Evolutionary conservation across 2,113 vertebrate species (phyloP), one percentile per base, ranked within the genome.

Genomic region (Silurus glanis): DNA sequence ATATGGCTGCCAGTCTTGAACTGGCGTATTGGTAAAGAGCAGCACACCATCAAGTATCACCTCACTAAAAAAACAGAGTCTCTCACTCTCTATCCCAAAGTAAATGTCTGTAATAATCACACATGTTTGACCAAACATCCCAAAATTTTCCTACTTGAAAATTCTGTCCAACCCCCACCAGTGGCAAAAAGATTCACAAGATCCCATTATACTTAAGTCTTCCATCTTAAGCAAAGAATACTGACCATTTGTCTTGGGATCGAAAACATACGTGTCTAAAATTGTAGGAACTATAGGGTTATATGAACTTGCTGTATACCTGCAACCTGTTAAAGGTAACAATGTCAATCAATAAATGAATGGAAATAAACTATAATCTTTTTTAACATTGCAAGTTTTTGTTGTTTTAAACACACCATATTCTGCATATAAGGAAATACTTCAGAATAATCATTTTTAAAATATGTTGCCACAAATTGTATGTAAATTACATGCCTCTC

Each of bases 111-210:
- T 78, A 55, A 59, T 19, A 21, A 80, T 59, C 25, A 79, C 16
- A 79, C 25, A 79, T 79, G 76, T 37, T 79, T 79, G 1, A 58
- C 3, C 76, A 79, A 79, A 79, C 55, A 58, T 79, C n/a, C n/a
- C 55, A 79, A 78, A 58, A 3, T 37, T 79, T 79, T 78, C 74
- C 76, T 37, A 58, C 76, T 21, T 79, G 13, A 58, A 58, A 58
- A 19, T 37, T 80, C 8, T 10, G 56, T 59, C 28, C 74, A 78
- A 25, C 23, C 23, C 74, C 51, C 23, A 53, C 74, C 51, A 53
- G 53, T 58, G 6, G 16, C 7, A 28, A 79, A 79, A 59, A 37
- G 37, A 8, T 6, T 80, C 16, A 80, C 56, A 80, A 61, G 37
- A 61, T 80, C 56, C 17, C 12, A 61, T 61, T 80, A 28, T 45